Base-by-base conservation (phyloP, 2,888 invertebrate species). In the Platycheirus albimanus region DNA sequence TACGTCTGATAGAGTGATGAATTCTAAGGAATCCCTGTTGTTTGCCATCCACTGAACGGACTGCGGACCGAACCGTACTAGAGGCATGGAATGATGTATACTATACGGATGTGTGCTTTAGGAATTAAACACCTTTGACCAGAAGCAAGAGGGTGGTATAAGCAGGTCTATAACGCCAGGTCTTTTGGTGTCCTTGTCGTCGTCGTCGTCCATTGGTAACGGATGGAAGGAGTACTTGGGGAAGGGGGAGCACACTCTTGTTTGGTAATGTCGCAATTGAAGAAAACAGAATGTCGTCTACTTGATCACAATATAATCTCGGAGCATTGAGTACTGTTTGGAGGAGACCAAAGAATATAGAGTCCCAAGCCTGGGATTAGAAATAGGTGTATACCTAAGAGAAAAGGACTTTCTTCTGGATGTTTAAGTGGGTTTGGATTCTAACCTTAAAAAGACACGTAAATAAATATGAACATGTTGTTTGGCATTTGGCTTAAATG, bases 291-390 rank as follows among this genome's bases (percentile, higher is more conserved):
- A 69, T 38, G 56, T 67, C 72, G 56, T 67, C 72, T 47, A 63
- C 74, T 69, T 74, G 72, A 72, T 78, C 83, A 64, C 43, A 83
- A 69, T 38, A 64, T 83, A 83, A 78, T 78, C 83, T 78, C 49
- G 10, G 45, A 43, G 72, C 56, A 69, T 72, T 74, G 72, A 83
- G 54, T 8, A 15, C 36, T 43, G 41, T 54, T 49, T 8, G 43
- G 43, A n/a, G n/a, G 43, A 33, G 19, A 36, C 15, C 15, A 58
- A 54, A 20, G 28, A 38, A 38, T 45, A 28, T 45, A 28, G 36
- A 45, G 30, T 19, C 13, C 61, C 30, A 49, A 43, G 19, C 11
- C 3, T 10, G 30, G 54, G 41, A 63, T 74, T 49, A 11, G 63
- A 64, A 49, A 54, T 69, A 24, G 3, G n/a, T n/a, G n/a, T n/a